Base-by-base conservation (phyloP, 2,888 invertebrate species). In the Nemapogon koenigi region DNA sequence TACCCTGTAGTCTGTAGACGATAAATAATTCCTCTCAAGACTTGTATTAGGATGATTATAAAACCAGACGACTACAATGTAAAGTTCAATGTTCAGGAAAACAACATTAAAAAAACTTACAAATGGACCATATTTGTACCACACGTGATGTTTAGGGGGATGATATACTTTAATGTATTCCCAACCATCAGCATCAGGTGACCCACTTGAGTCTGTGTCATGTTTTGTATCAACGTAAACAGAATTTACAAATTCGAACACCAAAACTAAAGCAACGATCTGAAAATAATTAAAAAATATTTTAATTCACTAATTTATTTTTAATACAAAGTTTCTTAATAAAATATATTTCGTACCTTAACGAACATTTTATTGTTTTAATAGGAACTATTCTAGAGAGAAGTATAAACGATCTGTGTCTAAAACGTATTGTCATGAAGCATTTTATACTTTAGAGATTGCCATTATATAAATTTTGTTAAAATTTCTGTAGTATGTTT, bases 371-470 rank as follows among this genome's bases (percentile, higher is more conserved):
- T 62, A 49, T 43, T 40, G 43, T 51, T 51, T 59, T 64, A 52
- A 47, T 53, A 60, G 57, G 71, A 65, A 73, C 71, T 62, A 63
- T 54, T 57, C 57, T 55, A 57, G 51, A 58, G 58, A 57, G 57
- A 62, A 62, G 51, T 58, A 61, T 57, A 57, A 57, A 57, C 57
- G 49, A 62, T 75, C 76, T 76, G 76, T 71, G 72, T 57, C 57
- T 56, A 49, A 55, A 51, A 49, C 49, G 46, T 50, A 51, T 49
- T 47, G 58, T 51, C 57, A 60, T 62, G 53, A 57, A 59, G 62
- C 67, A 48, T 72, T 78, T 70, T 76, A 76, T 76, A 76, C 66
- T 73, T 64, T 69, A 28, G 37, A n/a, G 37, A 66, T 60, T 53
- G 50, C 54, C 59, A 63, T 73, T 75, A 70, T 61, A 72, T 72